These are phyloP conservation scores for Biston stratarius DNA, from an alignment of 2,888 invertebrate genomes.

Conservation along the genomic window DNA sequence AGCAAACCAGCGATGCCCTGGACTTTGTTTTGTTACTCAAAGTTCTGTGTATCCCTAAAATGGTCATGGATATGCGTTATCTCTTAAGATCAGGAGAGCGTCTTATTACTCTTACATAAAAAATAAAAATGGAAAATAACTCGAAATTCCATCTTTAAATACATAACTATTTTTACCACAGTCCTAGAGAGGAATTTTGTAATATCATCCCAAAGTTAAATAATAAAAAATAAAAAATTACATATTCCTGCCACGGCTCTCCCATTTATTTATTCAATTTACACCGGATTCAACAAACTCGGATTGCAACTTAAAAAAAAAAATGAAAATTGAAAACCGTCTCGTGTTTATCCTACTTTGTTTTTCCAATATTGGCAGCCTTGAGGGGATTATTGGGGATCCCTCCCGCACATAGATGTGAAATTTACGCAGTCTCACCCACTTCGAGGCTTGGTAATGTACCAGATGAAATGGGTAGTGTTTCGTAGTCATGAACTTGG, in stretches of 20 bases:
- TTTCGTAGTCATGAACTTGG: constrained; percentile 7
- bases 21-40: no score
- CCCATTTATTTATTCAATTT: constrained; percentile 22
- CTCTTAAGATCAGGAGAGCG: no score
- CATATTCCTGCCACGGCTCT: constrained; percentile 1
- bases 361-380: constrained; percentile 20
- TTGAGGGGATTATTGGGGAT: constrained; percentile 5
- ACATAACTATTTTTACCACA: no score
- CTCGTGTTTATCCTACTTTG: constrained; percentile 23
- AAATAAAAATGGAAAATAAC: no score
- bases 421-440: constrained; percentile 12
- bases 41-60: no score
- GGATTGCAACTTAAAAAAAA: constrained; percentile 16
- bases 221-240: background rate
- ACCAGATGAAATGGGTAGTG: background rate
- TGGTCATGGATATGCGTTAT: no score
- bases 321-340: constrained; percentile 22
- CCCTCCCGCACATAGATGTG: constrained; percentile 6
- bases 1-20: no score
- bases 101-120: no score
- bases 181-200: background rate
- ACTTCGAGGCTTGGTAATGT: constrained; percentile 5
- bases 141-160: no score
- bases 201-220: background rate
- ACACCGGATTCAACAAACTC: constrained; percentile 10